These are phyloP conservation scores for Ophiodon elongatus DNA, from an alignment of 2,113 vertebrate genomes.

Conservation along the genomic window DNA sequence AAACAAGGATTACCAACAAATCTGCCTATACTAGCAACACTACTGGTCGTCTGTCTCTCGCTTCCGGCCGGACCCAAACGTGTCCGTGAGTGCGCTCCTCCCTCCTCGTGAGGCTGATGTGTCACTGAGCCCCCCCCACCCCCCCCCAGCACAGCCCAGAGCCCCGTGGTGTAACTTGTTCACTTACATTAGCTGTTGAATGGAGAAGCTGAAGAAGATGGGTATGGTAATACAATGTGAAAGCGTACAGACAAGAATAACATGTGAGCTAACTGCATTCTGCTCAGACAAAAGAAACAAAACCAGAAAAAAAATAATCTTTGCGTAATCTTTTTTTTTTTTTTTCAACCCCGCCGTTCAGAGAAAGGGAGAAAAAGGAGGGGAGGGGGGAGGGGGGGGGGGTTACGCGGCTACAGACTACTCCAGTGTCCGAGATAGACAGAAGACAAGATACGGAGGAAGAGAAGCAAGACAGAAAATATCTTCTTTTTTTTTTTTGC, in stretches of 20 bases:
- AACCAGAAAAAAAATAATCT: slow-evolving; percentile 68
- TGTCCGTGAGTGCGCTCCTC: slow-evolving; percentile 35
- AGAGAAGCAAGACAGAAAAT: slow-evolving; percentile 84
- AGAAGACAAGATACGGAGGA: slow-evolving; percentile 83
- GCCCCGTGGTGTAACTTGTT: slow-evolving; percentile 83
- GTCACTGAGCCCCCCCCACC: too few relatives aligned
- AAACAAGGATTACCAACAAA: slow-evolving; percentile 68
- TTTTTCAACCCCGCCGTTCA: slow-evolving; percentile 78
- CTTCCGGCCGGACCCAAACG: slow-evolving; percentile 8
- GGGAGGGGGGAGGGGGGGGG: slow-evolving; percentile 29
- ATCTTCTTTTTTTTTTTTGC: slow-evolving; percentile 60
- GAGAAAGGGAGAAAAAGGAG: slow-evolving; percentile 65
- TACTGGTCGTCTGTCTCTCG: slow-evolving; percentile 40
- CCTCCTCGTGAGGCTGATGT: slow-evolving; percentile 16
- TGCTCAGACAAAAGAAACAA: slow-evolving; percentile 80
- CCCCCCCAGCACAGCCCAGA: slow-evolving; percentile 74
- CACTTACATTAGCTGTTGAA: slow-evolving; percentile 89
- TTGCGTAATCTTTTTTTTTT: slow-evolving; percentile 71
- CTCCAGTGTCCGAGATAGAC: slow-evolving; percentile 87
- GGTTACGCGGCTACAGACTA: slow-evolving; percentile 86
- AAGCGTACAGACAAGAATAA: slow-evolving; percentile 88
- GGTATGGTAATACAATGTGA: slow-evolving; percentile 87
- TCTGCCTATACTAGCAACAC: slow-evolving; percentile 53
- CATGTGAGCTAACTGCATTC: slow-evolving; percentile 87
- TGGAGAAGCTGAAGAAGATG: slow-evolving; percentile 88